These are phyloP conservation scores for Diloba caeruleocephala DNA, from an alignment of 2,888 invertebrate species.

Conservation along the genomic window DNA sequence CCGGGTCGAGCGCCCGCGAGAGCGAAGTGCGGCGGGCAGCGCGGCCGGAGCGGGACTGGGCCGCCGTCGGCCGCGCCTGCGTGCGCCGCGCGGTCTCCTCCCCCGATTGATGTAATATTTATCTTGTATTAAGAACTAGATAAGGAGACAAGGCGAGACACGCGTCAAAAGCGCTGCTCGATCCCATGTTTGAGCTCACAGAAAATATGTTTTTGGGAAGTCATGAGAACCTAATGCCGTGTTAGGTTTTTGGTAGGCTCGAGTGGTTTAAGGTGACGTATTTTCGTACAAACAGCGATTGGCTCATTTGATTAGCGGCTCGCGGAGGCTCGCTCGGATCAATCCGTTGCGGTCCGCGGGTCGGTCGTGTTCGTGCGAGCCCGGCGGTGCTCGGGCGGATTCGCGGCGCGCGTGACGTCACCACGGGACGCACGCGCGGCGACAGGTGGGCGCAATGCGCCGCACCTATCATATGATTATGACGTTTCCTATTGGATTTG, in stretches of 20 bases:
- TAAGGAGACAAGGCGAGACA: conserved; percentile 73
- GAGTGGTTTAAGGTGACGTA: conserved; percentile 28
- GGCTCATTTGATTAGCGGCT: conserved; percentile 71
- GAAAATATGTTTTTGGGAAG: conserved; percentile 33
- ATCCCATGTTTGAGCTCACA: conserved; percentile 21
- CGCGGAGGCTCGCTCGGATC: conserved; percentile 74
- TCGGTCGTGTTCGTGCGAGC: conserved; percentile 57
- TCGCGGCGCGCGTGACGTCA: conserved; percentile 81
- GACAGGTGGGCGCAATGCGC: conserved; percentile 89
- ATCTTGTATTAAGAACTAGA: conserved; percentile 88
- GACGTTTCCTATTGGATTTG: conserved; percentile 83
- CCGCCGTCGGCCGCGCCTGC: conserved; percentile 72
- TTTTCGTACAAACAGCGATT: conserved; percentile 57
- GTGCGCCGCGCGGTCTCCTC: conserved; percentile 66
- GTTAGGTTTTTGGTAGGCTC: conserved; percentile 10
- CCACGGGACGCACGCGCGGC: conserved; percentile 85
- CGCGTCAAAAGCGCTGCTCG: conserved; percentile 57
- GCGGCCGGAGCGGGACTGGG: conserved; percentile 87
- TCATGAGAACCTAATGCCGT: conserved; percentile 7
- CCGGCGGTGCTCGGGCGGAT: conserved; percentile 62
- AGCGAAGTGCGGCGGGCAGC: conserved; percentile 80
- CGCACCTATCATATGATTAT: conserved; percentile 87
- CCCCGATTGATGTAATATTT: conserved; percentile 88
- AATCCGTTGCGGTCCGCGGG: conserved; percentile 75
- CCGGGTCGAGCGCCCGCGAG: conserved; percentile 76